A percentile compares a stretch with the other conserved stretches of the same genome.
Conservation (phyloP, 1,140 invertebrate species). For the Drosophila nebulosa region DNA sequence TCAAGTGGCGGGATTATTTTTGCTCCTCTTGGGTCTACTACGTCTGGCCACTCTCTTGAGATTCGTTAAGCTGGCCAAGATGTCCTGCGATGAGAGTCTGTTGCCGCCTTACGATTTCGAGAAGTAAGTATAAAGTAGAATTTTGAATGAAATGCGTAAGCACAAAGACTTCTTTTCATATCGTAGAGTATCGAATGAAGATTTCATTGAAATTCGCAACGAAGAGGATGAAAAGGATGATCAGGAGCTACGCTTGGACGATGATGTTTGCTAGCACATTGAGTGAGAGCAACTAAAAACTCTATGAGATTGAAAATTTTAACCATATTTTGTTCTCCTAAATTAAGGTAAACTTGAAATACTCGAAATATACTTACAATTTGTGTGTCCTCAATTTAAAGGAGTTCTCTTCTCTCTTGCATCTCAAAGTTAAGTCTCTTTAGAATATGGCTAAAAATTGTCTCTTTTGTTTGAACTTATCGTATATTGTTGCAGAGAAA, state of each 20-base stretch:
- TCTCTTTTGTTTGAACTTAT: no score
- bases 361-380: no score
- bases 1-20: constrained; percentile 72
- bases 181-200: constrained; percentile 69
- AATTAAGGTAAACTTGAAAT: no score
- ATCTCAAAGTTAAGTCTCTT: no score
- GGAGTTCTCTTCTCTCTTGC: no score
- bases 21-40: constrained; percentile 64
- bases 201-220: constrained; percentile 55
- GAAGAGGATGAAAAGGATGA: constrained; percentile 44
- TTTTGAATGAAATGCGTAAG: no score
- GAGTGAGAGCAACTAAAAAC: neutral
- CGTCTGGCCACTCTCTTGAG: constrained; percentile 61
- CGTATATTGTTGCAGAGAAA: no score
- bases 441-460: no score
- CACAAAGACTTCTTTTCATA: no score
- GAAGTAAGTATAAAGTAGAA: constrained; percentile 52
- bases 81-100: constrained; percentile 64
- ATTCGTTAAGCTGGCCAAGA: constrained; percentile 23
- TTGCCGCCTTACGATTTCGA: constrained; percentile 77
- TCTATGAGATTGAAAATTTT: no score
- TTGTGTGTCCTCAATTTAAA: no score
- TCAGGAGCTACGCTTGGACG: constrained; percentile 51
- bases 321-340: no score
- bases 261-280: constrained; percentile 69